Evolutionary conservation across 2,888 invertebrate species (phyloP).

Genomic region (Balanococcus diminutus): DNA sequence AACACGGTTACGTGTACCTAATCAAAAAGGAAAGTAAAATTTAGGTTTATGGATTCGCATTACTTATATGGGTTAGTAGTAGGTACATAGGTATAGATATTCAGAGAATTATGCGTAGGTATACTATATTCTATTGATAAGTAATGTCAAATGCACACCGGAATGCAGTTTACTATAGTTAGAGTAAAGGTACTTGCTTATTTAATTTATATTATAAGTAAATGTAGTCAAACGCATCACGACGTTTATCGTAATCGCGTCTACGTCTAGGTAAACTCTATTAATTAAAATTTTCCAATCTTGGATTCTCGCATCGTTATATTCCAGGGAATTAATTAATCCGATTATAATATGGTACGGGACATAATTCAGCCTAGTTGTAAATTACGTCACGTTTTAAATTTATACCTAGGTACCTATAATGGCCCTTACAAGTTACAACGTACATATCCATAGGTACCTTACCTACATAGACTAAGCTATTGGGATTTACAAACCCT

Average conservation of each 20-base stretch:
- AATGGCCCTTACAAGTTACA: background rate
- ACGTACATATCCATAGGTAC: background rate
- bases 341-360: background rate
- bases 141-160: background rate
- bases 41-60: background rate
- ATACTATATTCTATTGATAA: too few species aligned
- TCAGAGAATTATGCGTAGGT: background rate
- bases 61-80: background rate
- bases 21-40: background rate
- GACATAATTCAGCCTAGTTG: background rate
- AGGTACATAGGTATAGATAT: background rate
- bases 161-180: background rate
- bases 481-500: constrained; percentile 31
- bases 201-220: background rate
- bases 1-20: background rate
- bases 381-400: constrained; percentile 43
- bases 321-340: constrained; percentile 9
- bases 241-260: background rate
- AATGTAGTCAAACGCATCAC: background rate
- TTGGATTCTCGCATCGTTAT: background rate
- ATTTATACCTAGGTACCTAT: background rate
- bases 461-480: too few species aligned
- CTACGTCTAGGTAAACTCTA: background rate
- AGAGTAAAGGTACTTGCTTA: too few species aligned
- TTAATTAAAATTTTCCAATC: constrained; percentile 1